These are phyloP conservation scores for Spinus pinus DNA, from an alignment of 2,797 vertebrate species.

Conservation along the genomic window DNA sequence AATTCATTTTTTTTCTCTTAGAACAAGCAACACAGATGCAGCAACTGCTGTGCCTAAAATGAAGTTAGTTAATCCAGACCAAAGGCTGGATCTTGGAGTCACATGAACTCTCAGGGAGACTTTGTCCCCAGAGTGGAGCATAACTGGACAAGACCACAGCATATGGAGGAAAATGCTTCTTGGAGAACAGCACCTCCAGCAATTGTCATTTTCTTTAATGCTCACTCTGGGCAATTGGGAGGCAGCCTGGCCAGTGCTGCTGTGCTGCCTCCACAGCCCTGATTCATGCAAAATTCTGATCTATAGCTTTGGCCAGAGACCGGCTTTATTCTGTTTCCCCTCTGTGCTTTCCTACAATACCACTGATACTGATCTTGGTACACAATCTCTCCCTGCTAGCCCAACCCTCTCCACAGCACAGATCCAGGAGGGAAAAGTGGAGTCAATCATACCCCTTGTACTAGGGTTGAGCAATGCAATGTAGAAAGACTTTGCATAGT, in stretches of 20 bases:
- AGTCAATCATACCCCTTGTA: accelerated
- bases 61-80: background rate
- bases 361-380: background rate
- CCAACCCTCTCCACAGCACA: background rate
- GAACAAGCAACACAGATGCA: background rate
- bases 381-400: background rate
- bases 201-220: conserved; percentile 49
- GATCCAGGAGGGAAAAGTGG: background rate
- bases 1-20: background rate
- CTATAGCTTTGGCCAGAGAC: background rate
- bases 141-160: conserved; percentile 56
- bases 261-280: background rate
- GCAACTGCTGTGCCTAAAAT: background rate
- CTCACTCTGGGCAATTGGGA: conserved; percentile 11
- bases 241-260: background rate
- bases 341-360: background rate
- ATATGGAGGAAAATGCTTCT: conserved; percentile 44
- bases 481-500: accelerated
- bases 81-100: background rate
- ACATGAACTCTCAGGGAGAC: background rate
- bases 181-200: conserved; percentile 12
- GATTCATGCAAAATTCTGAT: background rate
- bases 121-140: background rate
- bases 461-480: background rate
- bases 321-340: background rate